phyloP scores from a whole-genome alignment of 2,888 invertebrate species.

The Oscheius sp. region DNA sequence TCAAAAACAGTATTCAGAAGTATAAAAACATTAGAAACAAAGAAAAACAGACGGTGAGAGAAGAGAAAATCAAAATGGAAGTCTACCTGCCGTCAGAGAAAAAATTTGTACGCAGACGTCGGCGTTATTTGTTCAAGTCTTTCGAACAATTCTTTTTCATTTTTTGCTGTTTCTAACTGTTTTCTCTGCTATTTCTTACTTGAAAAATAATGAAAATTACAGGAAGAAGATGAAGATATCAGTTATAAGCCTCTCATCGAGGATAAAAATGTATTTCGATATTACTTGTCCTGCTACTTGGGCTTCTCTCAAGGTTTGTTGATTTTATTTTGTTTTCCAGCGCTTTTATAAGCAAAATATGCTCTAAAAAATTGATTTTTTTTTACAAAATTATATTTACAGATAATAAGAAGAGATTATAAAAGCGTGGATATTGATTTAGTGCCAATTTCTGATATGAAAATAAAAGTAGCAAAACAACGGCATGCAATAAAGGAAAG shows the following conservation, averaged over 20 bases:
- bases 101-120: background rate
- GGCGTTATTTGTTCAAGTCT: too few relatives aligned
- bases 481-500: background rate
- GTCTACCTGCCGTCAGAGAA: too few relatives aligned
- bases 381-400: too few relatives aligned
- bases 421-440: constrained; percentile 2
- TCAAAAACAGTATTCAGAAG: too few relatives aligned
- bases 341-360: background rate
- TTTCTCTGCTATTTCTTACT: background rate
- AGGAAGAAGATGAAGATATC: constrained; percentile 1
- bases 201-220: background rate
- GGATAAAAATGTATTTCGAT: constrained; percentile 22
- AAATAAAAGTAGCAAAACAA: background rate
- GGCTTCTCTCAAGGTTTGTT: constrained; percentile 21
- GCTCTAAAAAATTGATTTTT: background rate
- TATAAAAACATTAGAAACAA: background rate
- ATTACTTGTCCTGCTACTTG: constrained; percentile 21
- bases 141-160: background rate
- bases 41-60: background rate
- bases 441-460: constrained; percentile 18
- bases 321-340: background rate
- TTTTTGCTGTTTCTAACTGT: background rate
- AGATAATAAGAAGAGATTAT: constrained; percentile 4
- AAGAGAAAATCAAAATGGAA: too few relatives aligned
- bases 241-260: background rate